Base-by-base conservation (phyloP, 1,140 invertebrate species). In the Zaprionus ghesquierei region DNA sequence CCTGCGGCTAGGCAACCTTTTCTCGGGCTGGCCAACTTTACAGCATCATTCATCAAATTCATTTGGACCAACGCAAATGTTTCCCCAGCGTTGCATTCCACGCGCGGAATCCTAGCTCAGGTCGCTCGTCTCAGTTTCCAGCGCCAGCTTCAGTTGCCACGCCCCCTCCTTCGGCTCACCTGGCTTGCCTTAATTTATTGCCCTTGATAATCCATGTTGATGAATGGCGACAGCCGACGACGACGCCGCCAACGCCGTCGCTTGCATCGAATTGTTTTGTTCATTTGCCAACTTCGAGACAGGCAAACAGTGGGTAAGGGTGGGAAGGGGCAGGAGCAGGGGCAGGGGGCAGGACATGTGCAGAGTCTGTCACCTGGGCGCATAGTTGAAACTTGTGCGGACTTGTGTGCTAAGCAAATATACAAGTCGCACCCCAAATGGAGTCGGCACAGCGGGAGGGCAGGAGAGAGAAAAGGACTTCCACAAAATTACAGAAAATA, bases 31-130 rank as follows among this genome's bases (percentile, higher is more conserved):
- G 12, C 29, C n/a, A 63, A 84, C 75, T 89, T 77, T 79, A 64
- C 60, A 79, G 77, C 61, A 63, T 62, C 82, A 87, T 87, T 89
- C 82, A 89, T 87, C 82, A 86, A 87, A 79, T 65, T 79, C 60
- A 33, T 64, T 69, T 51, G 49, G 13, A 38, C 59, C 77, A n/a
- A 69, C 18, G 63, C 62, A 58, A 77, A 77, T 44, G 29, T 46
- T 77, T 41, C 35, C n/a, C 35, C 35, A 20, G 56, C 70, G 51
- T 25, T 62, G 75, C 56, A 69, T 62, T 63, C 55, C 58, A 44
- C 18, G 27, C 54, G 54, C 51, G 23, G 20, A 38, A 18, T 49
- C n/a, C 60, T 41, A 54, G 35, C 35, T 8, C 41, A 22, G 41
- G 5, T 12, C 18, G 41, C 41, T 20, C 35, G 3, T n/a, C 38